Evolutionary conservation across 2,888 invertebrate species (phyloP), one percentile per base, ranked within the genome.

Genomic region (Scaptodrosophila latifasciaeformis): DNA sequence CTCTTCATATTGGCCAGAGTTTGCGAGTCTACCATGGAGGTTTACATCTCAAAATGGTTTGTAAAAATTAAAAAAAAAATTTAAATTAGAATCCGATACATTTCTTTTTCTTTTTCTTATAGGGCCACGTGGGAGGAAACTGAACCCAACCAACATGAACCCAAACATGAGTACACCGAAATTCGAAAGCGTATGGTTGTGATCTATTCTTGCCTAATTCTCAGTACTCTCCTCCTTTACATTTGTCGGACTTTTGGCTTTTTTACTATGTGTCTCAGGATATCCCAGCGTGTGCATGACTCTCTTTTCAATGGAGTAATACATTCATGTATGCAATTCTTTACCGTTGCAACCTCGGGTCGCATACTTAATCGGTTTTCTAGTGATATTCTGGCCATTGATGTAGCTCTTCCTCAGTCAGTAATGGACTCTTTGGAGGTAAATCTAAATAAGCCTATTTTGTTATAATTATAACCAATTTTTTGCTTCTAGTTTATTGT

Each of bases 251-350:
- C 91, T 5, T 89, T 90, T 39, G 87, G 90, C 0, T 93, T 93
- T 86, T 93, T 93, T 79, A 87, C 88, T 67, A 89, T 92, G 56
- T 94, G 94, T 67, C 91, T 95, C 79, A 88, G 88, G 19, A 92
- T 95, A 0, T 95, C 96, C 0, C 87, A 89, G 19, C 88, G 87
- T 1, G 87, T 96, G 0, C 96, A 97, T 81, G 91, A 94, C 67
- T 87, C 84, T 1, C 93, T 96, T 89, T 95, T 96, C 76, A 88
- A 90, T 45, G 90, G 90, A 1, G 89, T 95, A 0, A 90, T 92
- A 1, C 88, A 90, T 53, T 90, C 92, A 0, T 90, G 91, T 0
- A 91, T 93, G 88, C 88, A 89, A 82, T 95, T 95, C 86, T 95
- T 93, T 86, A 92, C 93, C 74, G 89, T 89, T 62, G 94, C 94